Base-by-base conservation (phyloP, 2,888 invertebrate genomes). In the Caenorhabditis plicata region DNA sequence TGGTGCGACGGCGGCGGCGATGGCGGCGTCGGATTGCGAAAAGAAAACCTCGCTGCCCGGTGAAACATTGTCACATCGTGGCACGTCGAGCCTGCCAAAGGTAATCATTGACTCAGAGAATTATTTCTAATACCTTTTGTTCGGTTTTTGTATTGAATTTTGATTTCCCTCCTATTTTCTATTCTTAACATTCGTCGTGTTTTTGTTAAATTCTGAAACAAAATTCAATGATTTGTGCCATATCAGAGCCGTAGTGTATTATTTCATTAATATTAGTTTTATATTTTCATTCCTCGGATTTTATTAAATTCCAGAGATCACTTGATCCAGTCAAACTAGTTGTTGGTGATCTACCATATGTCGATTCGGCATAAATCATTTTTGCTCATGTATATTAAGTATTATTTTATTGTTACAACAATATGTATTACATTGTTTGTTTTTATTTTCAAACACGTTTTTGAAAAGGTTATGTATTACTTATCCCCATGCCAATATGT, bases 301-400 rank as follows among this genome's bases (percentile, higher is more conserved):
- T 20, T 5, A 19, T 35, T 35, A 26, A 35, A 50, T 68, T 68
- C 48, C 69, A 71, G 69, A 64, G 71, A 42, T 47, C 66, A 49
- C 66, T 73, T 33, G 77, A 77, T 52, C 75, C 77, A 11, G 65
- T 75, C 58, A 77, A 74, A 50, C 58, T 77, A 41, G 57, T 73
- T 53, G 73, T 77, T 43, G 77, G 75, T 44, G 74, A 76, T 56
- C 68, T 77, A 38, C 74, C 77, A 45, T 77, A 77, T 60, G 72
- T 67, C 51, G 77, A 76, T 61, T 63, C 58, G 53, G 51, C 55
- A 58, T 58, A 46, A 55, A 39, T 44, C n/a, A 49, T 52, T 44
- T 55, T 44, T 44, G 20, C 5, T n/a, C 42, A 8, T 4, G 17
- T 4, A 15, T 17, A 4, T 33, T 17, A 4, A 39, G 17, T 22